Conservation (phyloP, 1,140 invertebrate species). For the Drosophila lacteicornis region DNA sequence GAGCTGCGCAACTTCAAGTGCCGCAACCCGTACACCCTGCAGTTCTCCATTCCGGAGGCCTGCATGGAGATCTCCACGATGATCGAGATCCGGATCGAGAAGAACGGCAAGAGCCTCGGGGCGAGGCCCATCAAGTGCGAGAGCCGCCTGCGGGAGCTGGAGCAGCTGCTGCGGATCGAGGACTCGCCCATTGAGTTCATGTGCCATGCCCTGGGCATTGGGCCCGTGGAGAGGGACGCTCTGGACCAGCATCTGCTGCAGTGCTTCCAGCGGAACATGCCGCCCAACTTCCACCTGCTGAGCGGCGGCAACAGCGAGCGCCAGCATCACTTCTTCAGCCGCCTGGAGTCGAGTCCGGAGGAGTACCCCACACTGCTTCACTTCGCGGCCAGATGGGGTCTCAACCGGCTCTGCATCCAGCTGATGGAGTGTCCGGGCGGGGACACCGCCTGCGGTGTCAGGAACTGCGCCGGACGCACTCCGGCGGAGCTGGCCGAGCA, state of each 20-base stretch:
- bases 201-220: constrained; percentile 93
- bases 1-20: constrained; percentile 90
- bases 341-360: constrained; percentile 86
- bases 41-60: constrained; percentile 91
- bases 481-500: constrained; percentile 92
- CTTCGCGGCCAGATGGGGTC: constrained; percentile 93
- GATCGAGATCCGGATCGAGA: constrained; percentile 91
- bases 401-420: constrained; percentile 92
- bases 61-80: constrained; percentile 93
- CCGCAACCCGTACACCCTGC: constrained; percentile 92
- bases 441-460: constrained; percentile 90
- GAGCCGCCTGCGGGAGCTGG: constrained; percentile 91
- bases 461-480: constrained; percentile 91
- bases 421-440: constrained; percentile 94
- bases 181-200: constrained; percentile 94
- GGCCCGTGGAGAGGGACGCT: constrained; percentile 90
- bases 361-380: constrained; percentile 95
- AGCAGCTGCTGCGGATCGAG: constrained; percentile 90
- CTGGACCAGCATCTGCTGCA: constrained; percentile 92
- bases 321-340: constrained; percentile 73
- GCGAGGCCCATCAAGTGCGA: constrained; percentile 93
- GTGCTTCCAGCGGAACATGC: constrained; percentile 92
- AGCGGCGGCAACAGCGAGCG: constrained; percentile 86
- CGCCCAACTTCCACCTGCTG: constrained; percentile 91
- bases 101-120: constrained; percentile 91